Evolutionary conservation across 2,888 invertebrate genomes (phyloP).

Genomic region (Drosophila imparisetae): DNA sequence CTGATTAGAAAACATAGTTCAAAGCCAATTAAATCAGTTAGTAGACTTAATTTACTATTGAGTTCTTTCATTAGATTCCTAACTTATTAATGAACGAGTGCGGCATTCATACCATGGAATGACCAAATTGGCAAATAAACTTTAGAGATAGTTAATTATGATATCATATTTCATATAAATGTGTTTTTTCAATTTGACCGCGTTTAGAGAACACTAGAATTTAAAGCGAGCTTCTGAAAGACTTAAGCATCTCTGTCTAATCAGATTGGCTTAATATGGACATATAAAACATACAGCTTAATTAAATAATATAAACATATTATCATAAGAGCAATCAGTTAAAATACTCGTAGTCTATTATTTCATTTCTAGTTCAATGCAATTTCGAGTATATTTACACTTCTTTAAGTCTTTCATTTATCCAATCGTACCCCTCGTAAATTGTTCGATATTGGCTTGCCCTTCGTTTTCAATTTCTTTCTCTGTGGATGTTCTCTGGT

Average conservation of each 20-base stretch:
- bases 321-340: background rate
- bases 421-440: constrained; percentile 24
- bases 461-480: constrained; percentile 61
- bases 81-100: background rate
- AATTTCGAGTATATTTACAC: constrained; percentile 1
- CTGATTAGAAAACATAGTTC: background rate
- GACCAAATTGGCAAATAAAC: background rate
- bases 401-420: constrained; percentile 16
- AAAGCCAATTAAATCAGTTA: background rate
- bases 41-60: background rate
- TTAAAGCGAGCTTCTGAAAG: background rate
- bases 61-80: background rate
- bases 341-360: background rate
- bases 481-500: constrained; percentile 12
- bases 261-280: background rate
- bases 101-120: background rate
- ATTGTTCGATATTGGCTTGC: constrained; percentile 26
- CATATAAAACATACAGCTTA: background rate
- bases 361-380: background rate
- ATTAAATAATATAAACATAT: background rate
- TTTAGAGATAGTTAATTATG: background rate
- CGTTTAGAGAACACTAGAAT: background rate
- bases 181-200: background rate
- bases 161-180: background rate
- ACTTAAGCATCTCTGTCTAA: background rate